Evolutionary conservation across 1,140 invertebrate species (phyloP).

Genomic region (Augochlora pura): DNA sequence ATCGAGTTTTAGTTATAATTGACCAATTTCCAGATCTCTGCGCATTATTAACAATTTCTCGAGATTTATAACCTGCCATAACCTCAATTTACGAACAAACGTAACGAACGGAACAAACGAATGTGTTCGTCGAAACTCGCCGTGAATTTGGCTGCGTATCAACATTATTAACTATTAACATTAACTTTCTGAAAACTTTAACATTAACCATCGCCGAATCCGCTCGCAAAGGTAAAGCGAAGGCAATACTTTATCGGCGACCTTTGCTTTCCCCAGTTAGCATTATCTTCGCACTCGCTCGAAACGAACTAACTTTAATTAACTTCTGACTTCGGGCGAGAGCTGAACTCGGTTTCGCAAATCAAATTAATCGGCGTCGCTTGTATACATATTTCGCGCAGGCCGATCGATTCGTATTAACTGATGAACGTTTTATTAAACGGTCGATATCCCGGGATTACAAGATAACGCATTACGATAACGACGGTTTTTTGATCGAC

Average conservation of each 20-base stretch:
- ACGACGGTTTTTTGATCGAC: no score
- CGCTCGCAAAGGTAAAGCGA: conserved; percentile 4
- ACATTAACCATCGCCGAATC: no score
- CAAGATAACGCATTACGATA: conserved; percentile 12
- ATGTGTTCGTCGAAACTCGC: not conserved
- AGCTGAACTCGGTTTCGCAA: not conserved
- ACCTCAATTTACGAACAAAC: no score
- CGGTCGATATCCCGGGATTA: not conserved
- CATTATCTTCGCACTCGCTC: conserved; percentile 23
- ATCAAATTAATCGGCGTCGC: no score
- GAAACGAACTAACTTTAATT: conserved; percentile 13
- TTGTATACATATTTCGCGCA: no score
- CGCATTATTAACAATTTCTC: no score
- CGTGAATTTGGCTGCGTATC: no score
- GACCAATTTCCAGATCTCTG: no score
- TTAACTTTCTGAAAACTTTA: conserved; percentile 16
- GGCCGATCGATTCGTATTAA: not conserved
- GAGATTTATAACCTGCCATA: no score
- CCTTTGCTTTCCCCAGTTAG: conserved; percentile 36
- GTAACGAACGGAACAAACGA: not conserved
- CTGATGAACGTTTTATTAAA: not conserved
- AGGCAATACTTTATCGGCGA: conserved; percentile 36
- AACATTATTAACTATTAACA: conserved; percentile 26
- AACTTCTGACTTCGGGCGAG: conserved; percentile 1
- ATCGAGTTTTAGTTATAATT: no score